A percentile compares a stretch with the other conserved stretches of the same genome.
These are phyloP conservation scores for Chaunax sp. DNA, from an alignment of 2,797 vertebrate genomes.

Conservation along the genomic window DNA sequence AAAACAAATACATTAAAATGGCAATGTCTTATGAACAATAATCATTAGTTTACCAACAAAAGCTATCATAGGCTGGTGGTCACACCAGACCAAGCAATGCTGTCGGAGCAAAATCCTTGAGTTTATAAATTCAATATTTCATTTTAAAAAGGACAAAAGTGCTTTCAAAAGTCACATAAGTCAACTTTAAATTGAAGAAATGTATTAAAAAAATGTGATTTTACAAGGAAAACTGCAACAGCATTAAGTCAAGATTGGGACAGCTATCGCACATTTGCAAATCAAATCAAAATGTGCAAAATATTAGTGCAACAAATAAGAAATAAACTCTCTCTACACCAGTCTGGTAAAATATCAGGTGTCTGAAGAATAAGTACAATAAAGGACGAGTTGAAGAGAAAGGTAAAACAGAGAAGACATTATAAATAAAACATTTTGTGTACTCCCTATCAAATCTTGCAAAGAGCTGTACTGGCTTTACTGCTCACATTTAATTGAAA, in stretches of 20 bases:
- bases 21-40: no score
- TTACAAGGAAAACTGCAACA: background rate
- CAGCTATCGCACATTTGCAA: background rate
- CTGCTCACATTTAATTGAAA: slow-evolving; percentile 20
- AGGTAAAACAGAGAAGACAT: background rate
- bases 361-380: background rate
- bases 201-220: background rate
- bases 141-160: background rate
- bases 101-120: no score
- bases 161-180: no score
- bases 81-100: no score
- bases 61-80: no score
- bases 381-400: no score
- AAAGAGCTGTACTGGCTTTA: slow-evolving; percentile 1
- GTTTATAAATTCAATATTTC: background rate
- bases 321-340: background rate
- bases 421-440: background rate
- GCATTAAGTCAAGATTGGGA: background rate
- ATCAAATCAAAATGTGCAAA: background rate
- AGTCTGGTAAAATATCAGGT: background rate
- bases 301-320: background rate
- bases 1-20: no score
- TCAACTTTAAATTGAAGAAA: no score
- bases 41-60: no score
- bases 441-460: background rate